Percentiles rank a stretch among this genome's conserved stretches.
phyloP scores from a whole-genome alignment of 2,113 vertebrate species.

The Myrmecophaga tridactyla region DNA sequence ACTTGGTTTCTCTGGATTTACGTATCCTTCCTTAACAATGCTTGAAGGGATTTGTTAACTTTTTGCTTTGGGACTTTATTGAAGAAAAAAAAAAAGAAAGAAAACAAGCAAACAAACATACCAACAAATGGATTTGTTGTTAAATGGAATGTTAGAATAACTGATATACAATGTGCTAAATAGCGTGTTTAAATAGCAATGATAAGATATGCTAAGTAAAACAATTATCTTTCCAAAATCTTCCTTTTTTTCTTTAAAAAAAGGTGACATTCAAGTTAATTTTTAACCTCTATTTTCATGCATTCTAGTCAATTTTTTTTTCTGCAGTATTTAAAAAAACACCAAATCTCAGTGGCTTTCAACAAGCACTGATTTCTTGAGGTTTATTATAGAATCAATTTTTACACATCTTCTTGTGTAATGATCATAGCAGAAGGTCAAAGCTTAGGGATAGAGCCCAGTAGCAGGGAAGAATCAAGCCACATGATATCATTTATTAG shows the following conservation, averaged over 20 bases:
- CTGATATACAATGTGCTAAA: background rate
- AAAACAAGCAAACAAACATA: background rate
- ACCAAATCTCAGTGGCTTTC: background rate
- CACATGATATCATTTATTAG: background rate
- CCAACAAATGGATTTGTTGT: background rate
- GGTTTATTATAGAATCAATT: background rate
- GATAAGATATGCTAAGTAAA: background rate
- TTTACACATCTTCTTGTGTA: background rate
- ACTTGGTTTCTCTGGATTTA: background rate
- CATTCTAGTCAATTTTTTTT: background rate
- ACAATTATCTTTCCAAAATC: background rate
- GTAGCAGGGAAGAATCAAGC: background rate
- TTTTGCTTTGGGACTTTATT: background rate
- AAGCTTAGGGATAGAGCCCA: background rate
- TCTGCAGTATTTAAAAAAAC: background rate
- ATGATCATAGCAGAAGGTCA: background rate
- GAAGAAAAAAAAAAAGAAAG: background rate
- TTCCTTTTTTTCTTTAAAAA: background rate
- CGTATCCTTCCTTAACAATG: background rate
- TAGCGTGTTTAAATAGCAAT: background rate
- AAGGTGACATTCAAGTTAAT: background rate
- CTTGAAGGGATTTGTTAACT: background rate
- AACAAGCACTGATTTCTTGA: background rate
- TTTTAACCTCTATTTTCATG: background rate
- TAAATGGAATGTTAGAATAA: background rate